phyloP scores from a whole-genome alignment of 2,113 vertebrate genomes.

The Cyprinodon tularosa region DNA sequence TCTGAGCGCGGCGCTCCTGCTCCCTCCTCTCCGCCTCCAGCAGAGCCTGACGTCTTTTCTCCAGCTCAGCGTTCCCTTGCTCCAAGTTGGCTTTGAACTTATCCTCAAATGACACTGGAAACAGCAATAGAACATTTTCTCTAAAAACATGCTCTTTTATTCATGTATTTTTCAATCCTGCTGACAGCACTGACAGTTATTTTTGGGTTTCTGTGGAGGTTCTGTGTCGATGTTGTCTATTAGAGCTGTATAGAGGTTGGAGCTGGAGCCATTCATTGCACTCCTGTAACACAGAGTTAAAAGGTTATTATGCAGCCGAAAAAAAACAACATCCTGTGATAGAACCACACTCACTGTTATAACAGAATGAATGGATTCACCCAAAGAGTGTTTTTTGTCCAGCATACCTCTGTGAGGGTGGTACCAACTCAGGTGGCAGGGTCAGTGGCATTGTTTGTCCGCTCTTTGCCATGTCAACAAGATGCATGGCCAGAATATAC shows the following conservation, averaged over 20 bases:
- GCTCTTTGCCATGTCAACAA: conserved; percentile 90
- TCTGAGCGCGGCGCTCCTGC: conserved; percentile 88
- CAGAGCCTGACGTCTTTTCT: conserved; percentile 88
- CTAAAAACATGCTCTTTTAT: not conserved
- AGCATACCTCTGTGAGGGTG: conserved; percentile 87
- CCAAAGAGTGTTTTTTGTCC: not conserved
- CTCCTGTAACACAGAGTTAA: conserved; percentile 47
- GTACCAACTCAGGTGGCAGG: conserved; percentile 88
- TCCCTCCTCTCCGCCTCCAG: conserved; percentile 91
- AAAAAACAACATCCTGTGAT: not conserved
- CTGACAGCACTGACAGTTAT: conserved; percentile 64
- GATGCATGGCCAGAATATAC: conserved; percentile 96
- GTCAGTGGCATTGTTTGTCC: conserved; percentile 89
- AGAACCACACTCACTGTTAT: not conserved
- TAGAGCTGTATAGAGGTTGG: conserved; percentile 79
- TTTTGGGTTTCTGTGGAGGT: conserved; percentile 85
- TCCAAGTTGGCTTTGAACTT: conserved; percentile 94
- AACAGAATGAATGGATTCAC: not conserved
- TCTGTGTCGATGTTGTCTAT: conserved; percentile 84
- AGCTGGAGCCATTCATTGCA: conserved; percentile 85
- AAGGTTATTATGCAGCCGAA: not conserved
- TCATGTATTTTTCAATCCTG: not conserved
- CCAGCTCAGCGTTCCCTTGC: conserved; percentile 91
- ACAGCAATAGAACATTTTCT: not conserved
- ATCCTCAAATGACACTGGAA: conserved; percentile 92